phyloP scores from a whole-genome alignment of 1,140 invertebrate species.

The Cyclina sinensis region DNA sequence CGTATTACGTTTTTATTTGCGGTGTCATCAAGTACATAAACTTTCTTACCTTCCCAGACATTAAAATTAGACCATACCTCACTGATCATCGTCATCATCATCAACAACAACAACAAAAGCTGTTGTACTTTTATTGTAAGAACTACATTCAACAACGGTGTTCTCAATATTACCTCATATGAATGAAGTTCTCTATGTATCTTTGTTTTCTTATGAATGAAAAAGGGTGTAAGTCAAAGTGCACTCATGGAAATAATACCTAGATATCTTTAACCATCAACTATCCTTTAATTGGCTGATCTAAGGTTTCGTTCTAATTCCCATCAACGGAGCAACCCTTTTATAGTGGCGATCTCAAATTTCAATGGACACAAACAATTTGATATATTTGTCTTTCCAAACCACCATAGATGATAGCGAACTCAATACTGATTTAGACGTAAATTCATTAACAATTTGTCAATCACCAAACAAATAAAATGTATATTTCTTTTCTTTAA shows the following conservation, averaged over 20 bases:
- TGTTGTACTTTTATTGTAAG: too few relatives aligned
- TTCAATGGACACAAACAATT: conserved; percentile 37
- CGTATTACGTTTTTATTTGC: too few relatives aligned
- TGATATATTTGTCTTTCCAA: conserved; percentile 42
- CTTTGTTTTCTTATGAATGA: too few relatives aligned
- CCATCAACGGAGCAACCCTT: not conserved
- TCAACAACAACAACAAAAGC: too few relatives aligned
- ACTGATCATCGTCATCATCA: too few relatives aligned
- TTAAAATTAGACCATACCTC: too few relatives aligned
- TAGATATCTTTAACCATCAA: not conserved
- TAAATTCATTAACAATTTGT: conserved; percentile 58
- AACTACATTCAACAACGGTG: too few relatives aligned
- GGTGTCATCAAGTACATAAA: too few relatives aligned
- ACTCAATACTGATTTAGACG: conserved; percentile 39
- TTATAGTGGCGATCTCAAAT: conserved; percentile 39
- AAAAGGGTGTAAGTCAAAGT: not conserved
- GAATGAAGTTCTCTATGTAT: too few relatives aligned
- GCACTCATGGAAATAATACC: not conserved
- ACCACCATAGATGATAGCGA: not conserved
- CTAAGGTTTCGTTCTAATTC: conserved; percentile 57
- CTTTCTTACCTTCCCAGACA: too few relatives aligned
- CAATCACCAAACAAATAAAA: conserved; percentile 36
- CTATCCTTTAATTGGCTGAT: conserved; percentile 28
- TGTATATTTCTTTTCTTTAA: not conserved
- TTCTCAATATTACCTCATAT: too few relatives aligned